Base-by-base conservation (phyloP, 1,140 invertebrate genomes). In the Caenorhabditis remanei region DNA sequence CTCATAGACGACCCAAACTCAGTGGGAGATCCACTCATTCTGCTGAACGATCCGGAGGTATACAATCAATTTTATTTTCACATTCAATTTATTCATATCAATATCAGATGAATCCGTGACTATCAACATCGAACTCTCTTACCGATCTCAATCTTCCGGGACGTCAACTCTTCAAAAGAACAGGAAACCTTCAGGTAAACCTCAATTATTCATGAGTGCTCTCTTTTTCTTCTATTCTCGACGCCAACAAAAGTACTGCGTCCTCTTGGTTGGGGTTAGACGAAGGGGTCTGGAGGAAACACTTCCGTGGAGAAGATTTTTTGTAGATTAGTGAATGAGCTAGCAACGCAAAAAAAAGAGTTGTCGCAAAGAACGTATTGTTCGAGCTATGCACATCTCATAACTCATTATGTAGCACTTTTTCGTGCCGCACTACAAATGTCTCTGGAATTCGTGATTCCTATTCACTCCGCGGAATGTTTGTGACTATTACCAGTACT, bases 381-480 rank as follows among this genome's bases (percentile, higher is more conserved):
- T 71, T 71, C 71, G 14, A 79, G 71, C 71, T 50, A 50, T 79
- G 71, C 71, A 79, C 71, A 79, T 79, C 71, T 46, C 71, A 79
- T 79, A 79, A 79, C 71, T 79, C 71, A 79, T 79, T 79, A 79
- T 79, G 71, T 79, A 79, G 71, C 71, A 79, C 71, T 79, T 79
- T 79, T 79, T 79, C 71, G 71, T 79, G 19, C 19, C 7, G 6
- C 46, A 32, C 46, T 79, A 32, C 71, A 79, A 79, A 50, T 79
- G 71, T 84, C 19, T 53, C 32, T 61, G 53, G 43, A 84, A 43
- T 58, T 9, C 16, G 53, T 58, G 83, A 61, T 84, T 84, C 53
- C 40, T 84, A 41, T 84, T 61, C 83, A 58, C 43, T n/a, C 41
- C 43, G 83, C 83, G 40, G 83, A 84, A 58, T 84, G 53, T 84